These are phyloP conservation scores for Tyrannus savana DNA, from an alignment of 2,113 vertebrate species.

Conservation along the genomic window DNA sequence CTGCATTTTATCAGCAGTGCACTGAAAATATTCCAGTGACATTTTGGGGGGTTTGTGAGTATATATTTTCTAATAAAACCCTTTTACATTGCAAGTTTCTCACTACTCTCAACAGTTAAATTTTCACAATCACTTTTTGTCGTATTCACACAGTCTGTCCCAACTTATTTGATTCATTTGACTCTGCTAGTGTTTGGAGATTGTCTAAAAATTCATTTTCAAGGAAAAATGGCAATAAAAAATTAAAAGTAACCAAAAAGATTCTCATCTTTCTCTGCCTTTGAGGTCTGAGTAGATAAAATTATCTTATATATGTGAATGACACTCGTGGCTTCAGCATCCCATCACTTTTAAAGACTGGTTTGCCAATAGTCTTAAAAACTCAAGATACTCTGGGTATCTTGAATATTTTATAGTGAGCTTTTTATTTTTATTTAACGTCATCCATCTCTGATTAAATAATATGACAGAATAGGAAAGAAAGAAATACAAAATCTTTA, in stretches of 20 bases:
- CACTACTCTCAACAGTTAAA: neutral
- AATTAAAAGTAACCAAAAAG: neutral
- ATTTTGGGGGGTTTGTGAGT: neutral
- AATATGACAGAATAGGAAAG: neutral
- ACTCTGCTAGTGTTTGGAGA: neutral
- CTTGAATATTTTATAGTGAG: neutral
- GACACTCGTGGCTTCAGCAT: neutral
- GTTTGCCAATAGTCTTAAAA: neutral
- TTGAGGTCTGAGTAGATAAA: neutral
- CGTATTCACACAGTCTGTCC: neutral
- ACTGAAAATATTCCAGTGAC: neutral
- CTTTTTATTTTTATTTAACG: neutral
- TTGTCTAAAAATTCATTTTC: neutral
- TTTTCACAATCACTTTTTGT: neutral
- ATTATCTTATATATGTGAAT: neutral
- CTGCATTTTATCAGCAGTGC: neutral
- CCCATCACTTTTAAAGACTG: neutral
- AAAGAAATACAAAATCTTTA: neutral
- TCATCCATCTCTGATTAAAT: neutral
- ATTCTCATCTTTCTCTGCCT: neutral
- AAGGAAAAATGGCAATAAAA: neutral
- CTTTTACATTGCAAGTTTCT: neutral
- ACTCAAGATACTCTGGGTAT: neutral
- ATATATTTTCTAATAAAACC: neutral
- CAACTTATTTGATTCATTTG: neutral